Evolutionary conservation across 2,888 invertebrate genomes (phyloP).

Genomic region (Leptopilina myrica): DNA sequence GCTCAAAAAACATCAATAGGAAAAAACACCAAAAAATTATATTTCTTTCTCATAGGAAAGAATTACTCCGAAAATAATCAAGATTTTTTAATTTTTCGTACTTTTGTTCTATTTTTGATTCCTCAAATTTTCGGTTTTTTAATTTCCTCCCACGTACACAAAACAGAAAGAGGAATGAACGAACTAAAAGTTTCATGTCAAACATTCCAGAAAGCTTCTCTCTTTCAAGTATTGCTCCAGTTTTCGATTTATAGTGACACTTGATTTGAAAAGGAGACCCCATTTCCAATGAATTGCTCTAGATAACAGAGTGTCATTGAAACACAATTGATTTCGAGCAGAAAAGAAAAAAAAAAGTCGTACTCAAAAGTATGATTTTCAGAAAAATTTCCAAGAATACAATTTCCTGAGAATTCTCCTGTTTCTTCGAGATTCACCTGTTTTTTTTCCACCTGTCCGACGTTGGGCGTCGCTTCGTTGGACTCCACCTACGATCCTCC

Average conservation of each 20-base stretch:
- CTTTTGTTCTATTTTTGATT: background rate
- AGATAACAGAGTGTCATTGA: background rate
- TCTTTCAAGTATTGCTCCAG: background rate
- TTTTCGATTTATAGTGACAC: background rate
- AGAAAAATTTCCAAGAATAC: no score
- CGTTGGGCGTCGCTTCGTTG: slow-evolving; percentile 70
- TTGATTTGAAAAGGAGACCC: background rate
- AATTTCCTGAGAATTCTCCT: no score
- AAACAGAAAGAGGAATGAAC: no score
- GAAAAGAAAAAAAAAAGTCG: background rate
- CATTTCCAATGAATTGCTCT: background rate
- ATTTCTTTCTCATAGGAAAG: no score
- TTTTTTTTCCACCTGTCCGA: slow-evolving; percentile 74
- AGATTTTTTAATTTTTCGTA: no score
- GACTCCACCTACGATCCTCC: slow-evolving; percentile 75
- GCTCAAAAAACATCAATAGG: no score
- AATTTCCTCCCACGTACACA: background rate
- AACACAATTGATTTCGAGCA: slow-evolving; percentile 2
- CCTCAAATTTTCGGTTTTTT: background rate
- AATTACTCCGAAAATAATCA: no score
- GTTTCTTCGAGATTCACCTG: slow-evolving; percentile 65
- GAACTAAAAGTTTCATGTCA: background rate
- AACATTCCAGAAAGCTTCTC: background rate
- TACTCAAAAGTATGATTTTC: no score
- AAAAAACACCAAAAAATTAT: no score